phyloP scores from a whole-genome alignment of 2,888 invertebrate genomes.

The Teinopalpus imperialis region DNA sequence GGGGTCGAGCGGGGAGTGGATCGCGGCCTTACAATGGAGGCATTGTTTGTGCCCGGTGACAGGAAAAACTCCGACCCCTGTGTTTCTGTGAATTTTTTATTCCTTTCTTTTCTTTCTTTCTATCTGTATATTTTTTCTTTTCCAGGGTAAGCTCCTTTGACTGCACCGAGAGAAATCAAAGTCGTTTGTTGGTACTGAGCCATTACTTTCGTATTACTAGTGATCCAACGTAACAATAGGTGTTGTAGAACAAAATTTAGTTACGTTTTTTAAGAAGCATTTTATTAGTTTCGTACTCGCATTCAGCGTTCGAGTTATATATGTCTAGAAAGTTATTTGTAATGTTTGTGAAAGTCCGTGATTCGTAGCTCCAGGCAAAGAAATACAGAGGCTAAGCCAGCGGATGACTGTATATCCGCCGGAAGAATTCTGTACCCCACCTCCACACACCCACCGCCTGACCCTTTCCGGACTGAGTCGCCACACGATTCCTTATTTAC shows the following conservation, averaged over 20 bases:
- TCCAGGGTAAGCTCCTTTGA: constrained; percentile 66
- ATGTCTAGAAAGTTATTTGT: constrained; percentile 36
- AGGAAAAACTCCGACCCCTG: constrained; percentile 82
- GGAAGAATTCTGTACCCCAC: constrained; percentile 41
- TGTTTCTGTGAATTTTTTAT: constrained; percentile 81
- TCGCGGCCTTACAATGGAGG: constrained; percentile 63
- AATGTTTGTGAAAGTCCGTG: constrained; percentile 51
- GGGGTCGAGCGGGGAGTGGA: constrained; percentile 32
- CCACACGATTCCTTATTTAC: constrained; percentile 70
- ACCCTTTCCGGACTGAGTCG: constrained; percentile 52
- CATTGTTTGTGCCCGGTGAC: constrained; percentile 81
- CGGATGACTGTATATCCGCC: constrained; percentile 56
- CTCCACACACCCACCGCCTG: constrained; percentile 35
- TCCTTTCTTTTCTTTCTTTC: constrained; percentile 58
- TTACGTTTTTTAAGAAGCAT: constrained; percentile 15
- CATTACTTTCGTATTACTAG: constrained; percentile 25
- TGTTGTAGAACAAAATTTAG: neutral
- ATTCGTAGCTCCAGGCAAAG: constrained; percentile 42
- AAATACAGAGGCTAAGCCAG: constrained; percentile 44
- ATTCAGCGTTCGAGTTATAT: neutral
- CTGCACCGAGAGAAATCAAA: constrained; percentile 66
- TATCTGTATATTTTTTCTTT: constrained; percentile 54
- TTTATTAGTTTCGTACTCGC: constrained; percentile 2
- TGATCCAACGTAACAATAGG: constrained; percentile 9
- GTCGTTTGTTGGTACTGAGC: constrained; percentile 46